Evolutionary conservation across 1,140 invertebrate species (phyloP).

Genomic region (Micrasema longulum): DNA sequence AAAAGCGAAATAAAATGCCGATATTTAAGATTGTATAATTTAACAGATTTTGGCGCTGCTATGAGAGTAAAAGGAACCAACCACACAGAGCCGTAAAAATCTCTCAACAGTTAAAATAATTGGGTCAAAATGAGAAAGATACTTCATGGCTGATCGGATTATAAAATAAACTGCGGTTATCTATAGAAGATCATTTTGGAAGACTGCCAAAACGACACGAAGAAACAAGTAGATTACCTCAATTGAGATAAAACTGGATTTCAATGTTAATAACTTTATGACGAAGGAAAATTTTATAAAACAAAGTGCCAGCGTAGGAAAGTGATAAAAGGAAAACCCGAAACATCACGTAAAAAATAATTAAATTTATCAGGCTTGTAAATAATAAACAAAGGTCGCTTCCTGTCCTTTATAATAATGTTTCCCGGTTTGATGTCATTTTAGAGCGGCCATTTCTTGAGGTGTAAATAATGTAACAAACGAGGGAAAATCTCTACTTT

Average conservation of each 20-base stretch:
- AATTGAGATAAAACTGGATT: slow-evolving; percentile 20
- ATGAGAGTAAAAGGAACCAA: background rate
- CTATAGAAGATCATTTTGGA: slow-evolving; percentile 28
- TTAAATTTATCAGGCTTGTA: background rate
- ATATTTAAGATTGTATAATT: background rate
- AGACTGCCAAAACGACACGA: slow-evolving; percentile 19
- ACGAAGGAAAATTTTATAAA: background rate
- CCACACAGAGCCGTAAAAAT: background rate
- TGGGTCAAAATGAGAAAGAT: background rate
- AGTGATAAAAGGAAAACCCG: background rate
- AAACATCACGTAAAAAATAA: background rate
- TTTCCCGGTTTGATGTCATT: no score
- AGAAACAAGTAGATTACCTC: background rate
- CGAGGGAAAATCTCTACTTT: no score
- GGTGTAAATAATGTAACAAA: no score
- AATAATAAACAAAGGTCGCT: slow-evolving; percentile 1
- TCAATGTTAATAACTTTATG: slow-evolving; percentile 23
- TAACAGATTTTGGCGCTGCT: background rate
- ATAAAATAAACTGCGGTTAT: slow-evolving; percentile 5
- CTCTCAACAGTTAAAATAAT: background rate
- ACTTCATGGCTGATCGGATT: slow-evolving; percentile 1
- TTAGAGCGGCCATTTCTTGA: no score
- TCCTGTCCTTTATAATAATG: background rate
- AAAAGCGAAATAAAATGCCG: background rate
- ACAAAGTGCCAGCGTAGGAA: background rate